Conservation (phyloP, 2,797 vertebrate species). For the Etheostoma perlongum region DNA sequence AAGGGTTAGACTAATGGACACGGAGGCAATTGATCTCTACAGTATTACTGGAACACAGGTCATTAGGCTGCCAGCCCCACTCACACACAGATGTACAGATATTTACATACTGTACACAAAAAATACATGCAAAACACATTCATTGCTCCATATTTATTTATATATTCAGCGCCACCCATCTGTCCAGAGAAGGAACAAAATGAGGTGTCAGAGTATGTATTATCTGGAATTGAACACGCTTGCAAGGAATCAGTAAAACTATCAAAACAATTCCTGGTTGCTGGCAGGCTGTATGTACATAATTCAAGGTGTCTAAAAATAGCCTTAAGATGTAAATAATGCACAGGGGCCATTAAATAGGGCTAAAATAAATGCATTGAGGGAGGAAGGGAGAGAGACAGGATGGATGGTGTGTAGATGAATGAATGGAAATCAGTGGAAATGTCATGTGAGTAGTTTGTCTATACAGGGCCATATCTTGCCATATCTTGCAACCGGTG, state of each 20-base stretch:
- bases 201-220: not conserved
- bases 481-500: too few relatives aligned
- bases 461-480: not conserved
- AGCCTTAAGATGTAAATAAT: constrained; percentile 75
- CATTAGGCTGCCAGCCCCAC: constrained; percentile 51
- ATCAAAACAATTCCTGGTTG: constrained; percentile 63
- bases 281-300: constrained; percentile 51
- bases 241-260: constrained; percentile 40
- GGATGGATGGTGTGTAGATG: constrained; percentile 26
- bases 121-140: constrained; percentile 10
- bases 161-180: constrained; percentile 21
- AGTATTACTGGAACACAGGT: constrained; percentile 65
- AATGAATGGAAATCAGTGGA: constrained; percentile 24
- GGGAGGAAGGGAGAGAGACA: constrained; percentile 5
- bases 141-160: constrained; percentile 27
- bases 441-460: constrained; percentile 11
- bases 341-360: constrained; percentile 62
- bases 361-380: constrained; percentile 54
- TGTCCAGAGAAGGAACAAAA: constrained; percentile 27
- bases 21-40: constrained; percentile 66
- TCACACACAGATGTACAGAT: constrained; percentile 26
- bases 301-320: constrained; percentile 75
- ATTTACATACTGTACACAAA: constrained; percentile 20
- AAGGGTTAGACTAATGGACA: constrained; percentile 71
- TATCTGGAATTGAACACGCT: constrained; percentile 20